Conservation (phyloP, 2,888 invertebrate genomes). For the Luffia ferchaultella region DNA sequence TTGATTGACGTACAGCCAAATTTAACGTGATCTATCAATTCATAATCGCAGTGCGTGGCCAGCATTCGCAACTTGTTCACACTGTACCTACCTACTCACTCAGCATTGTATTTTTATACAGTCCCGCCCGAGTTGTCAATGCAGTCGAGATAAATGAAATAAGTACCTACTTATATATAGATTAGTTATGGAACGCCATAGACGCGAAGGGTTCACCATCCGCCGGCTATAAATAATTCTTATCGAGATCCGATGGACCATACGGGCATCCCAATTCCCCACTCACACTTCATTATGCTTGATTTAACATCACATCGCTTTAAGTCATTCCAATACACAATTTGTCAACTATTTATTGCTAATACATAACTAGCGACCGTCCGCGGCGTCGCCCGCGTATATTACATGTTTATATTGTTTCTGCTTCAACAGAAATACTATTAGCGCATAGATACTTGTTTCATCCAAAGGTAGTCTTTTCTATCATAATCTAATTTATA, state of each 20-base stretch:
- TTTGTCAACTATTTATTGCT: neutral
- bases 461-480: too few species aligned
- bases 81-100: too few species aligned
- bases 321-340: neutral
- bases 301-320: neutral
- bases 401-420: too few species aligned
- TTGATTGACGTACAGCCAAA: too few species aligned
- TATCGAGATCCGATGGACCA: slow-evolving; percentile 34
- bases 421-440: too few species aligned
- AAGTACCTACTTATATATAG: neutral
- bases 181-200: neutral
- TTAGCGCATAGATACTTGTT: too few species aligned
- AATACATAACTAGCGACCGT: neutral
- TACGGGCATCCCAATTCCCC: slow-evolving; percentile 13
- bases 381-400: too few species aligned
- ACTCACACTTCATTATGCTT: neutral
- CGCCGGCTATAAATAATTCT: slow-evolving; percentile 44
- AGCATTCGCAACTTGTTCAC: too few species aligned
- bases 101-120: too few species aligned
- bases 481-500: too few species aligned
- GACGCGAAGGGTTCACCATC: neutral
- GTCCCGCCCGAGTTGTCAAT: neutral
- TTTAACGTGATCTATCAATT: too few species aligned
- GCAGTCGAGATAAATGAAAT: neutral
- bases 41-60: too few species aligned